Percentiles rank a stretch among this genome's conserved stretches.
These are phyloP conservation scores for Mesembrinibis cayennensis DNA, from an alignment of 2,113 vertebrate species.

Conservation along the genomic window DNA sequence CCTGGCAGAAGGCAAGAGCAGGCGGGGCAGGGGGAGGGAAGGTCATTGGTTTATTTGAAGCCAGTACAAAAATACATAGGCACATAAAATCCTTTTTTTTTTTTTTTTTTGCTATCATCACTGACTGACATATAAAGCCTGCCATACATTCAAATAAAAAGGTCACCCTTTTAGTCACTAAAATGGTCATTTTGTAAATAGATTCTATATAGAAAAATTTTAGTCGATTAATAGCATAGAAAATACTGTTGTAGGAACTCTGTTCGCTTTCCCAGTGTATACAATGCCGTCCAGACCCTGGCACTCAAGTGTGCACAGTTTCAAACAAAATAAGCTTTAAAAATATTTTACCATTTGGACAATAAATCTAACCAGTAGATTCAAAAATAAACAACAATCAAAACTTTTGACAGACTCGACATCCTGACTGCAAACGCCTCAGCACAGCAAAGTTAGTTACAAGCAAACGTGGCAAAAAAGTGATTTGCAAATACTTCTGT, in stretches of 20 bases:
- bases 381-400: neutral
- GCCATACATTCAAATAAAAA: slow-evolving; percentile 18
- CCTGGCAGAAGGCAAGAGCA: too few species aligned
- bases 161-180: slow-evolving; percentile 21
- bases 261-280: neutral
- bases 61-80: slow-evolving; percentile 79
- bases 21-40: neutral
- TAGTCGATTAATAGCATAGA: slow-evolving; percentile 43
- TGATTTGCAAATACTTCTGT: neutral
- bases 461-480: neutral
- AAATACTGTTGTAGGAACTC: slow-evolving; percentile 38
- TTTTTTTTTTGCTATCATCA: neutral
- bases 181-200: slow-evolving; percentile 60
- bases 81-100: slow-evolving; percentile 50
- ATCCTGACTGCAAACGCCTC: neutral
- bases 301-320: neutral
- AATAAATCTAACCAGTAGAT: slow-evolving; percentile 75
- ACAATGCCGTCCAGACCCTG: neutral
- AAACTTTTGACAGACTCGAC: neutral
- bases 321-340: slow-evolving; percentile 57
- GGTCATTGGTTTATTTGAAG: slow-evolving; percentile 71
- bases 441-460: neutral
- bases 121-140: slow-evolving; percentile 43
- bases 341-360: neutral
- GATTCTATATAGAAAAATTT: slow-evolving; percentile 62